phyloP scores from a whole-genome alignment of 53 echinoderm and acorn worm genomes.

The Glandiceps talaboti region DNA sequence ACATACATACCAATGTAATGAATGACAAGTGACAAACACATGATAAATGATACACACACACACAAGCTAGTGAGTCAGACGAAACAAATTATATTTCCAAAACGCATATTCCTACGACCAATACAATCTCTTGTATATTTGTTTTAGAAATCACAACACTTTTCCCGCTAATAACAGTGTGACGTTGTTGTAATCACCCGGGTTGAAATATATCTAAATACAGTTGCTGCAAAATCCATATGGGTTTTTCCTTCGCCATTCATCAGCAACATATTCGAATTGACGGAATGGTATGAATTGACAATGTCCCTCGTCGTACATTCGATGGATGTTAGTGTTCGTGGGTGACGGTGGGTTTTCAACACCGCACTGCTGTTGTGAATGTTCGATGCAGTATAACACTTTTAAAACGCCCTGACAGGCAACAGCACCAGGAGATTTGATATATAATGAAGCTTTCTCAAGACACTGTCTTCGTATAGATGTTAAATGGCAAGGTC shows the following conservation, averaged over 20 bases:
- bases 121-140: no score
- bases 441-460: neutral
- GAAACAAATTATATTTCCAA: no score
- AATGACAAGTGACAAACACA: no score
- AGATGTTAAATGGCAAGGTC: neutral
- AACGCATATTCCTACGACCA: no score
- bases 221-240: neutral
- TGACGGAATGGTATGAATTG: neutral
- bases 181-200: no score
- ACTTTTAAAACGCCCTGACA: neutral
- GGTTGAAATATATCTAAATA: no score
- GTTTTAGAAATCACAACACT: no score
- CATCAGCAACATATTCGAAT: neutral
- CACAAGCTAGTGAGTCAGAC: no score
- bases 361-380: neutral
- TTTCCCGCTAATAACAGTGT: no score
- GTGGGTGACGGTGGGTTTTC: neutral
- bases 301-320: neutral
- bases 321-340: neutral
- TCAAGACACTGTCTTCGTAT: neutral
- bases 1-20: no score
- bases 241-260: neutral
- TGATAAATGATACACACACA: no score
- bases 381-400: neutral
- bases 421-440: neutral